A percentile compares a stretch with the other conserved stretches of the same genome.
These are phyloP conservation scores for Cololabis saira DNA, from an alignment of 2,113 vertebrate genomes.

Conservation along the genomic window DNA sequence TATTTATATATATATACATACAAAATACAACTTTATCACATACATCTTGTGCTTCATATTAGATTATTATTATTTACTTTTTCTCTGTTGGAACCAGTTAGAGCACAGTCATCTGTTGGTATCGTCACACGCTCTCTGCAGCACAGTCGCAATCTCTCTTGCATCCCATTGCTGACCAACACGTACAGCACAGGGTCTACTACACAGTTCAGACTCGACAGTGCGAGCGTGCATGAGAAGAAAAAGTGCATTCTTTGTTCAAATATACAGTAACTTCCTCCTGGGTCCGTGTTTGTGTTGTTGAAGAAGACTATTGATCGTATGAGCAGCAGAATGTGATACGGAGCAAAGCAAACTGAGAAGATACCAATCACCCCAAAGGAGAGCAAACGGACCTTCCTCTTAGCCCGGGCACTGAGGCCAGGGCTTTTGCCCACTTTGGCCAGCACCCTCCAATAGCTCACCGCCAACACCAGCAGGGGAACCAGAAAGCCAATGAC, in stretches of 20 bases:
- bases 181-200: constrained; percentile 84
- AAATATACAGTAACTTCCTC: constrained; percentile 68
- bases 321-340: constrained; percentile 78
- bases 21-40: background rate
- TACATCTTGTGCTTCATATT: constrained; percentile 48
- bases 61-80: constrained; percentile 22
- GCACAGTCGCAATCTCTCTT: constrained; percentile 61
- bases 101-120: background rate
- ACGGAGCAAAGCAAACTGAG: constrained; percentile 82
- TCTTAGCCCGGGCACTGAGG: constrained; percentile 68
- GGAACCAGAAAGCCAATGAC: constrained; percentile 76
- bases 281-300: rapidly evolving
- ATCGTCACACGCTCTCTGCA: constrained; percentile 17
- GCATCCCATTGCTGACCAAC: constrained; percentile 76
- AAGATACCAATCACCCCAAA: constrained; percentile 82
- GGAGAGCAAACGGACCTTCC: constrained; percentile 79
- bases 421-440: constrained; percentile 76
- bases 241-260: constrained; percentile 68
- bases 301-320: constrained; percentile 72
- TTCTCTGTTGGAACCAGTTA: background rate
- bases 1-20: background rate
- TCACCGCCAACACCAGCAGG: constrained; percentile 69
- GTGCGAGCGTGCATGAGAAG: constrained; percentile 75
- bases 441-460: constrained; percentile 78
- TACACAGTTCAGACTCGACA: constrained; percentile 83